Evolutionary conservation across 2,888 invertebrate species (phyloP).

Genomic region (Tenthredo scrophulariae): DNA sequence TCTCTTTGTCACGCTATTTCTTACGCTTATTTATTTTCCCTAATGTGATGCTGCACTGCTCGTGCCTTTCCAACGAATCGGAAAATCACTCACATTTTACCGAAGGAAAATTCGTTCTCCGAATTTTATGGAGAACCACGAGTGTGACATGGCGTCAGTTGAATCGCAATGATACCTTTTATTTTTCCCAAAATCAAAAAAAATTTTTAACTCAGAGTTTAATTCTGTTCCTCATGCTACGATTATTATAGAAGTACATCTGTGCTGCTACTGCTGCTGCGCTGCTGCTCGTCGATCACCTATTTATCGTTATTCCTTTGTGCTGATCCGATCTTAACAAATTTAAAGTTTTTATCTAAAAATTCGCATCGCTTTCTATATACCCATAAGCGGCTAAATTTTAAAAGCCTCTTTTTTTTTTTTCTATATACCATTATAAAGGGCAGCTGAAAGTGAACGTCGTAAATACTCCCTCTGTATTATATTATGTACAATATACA

Average conservation of each 20-base stretch:
- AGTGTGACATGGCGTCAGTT: background rate
- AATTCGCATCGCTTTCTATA: background rate
- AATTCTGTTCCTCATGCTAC: too few species aligned
- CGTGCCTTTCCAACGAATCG: too few species aligned
- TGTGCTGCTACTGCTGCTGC: background rate
- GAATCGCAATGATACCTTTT: background rate
- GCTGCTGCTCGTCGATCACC: background rate
- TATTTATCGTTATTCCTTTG: conserved; percentile 17
- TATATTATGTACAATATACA: too few species aligned
- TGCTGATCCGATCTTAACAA: conserved; percentile 35
- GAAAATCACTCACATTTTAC: too few species aligned
- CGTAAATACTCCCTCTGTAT: background rate
- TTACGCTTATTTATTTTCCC: background rate
- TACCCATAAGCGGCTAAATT: background rate
- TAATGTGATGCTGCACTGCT: too few species aligned
- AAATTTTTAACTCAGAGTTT: too few species aligned
- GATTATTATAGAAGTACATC: too few species aligned
- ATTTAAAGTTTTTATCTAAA: conserved; percentile 19
- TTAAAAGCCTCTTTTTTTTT: background rate
- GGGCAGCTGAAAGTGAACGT: conserved; percentile 19
- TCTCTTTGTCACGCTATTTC: background rate
- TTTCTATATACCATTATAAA: background rate
- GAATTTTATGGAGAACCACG: background rate
- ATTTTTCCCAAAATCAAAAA: too few species aligned
- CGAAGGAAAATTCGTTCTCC: too few species aligned